These are phyloP conservation scores for Dione vanillae DNA, from an alignment of 2,888 invertebrate genomes.

Conservation along the genomic window DNA sequence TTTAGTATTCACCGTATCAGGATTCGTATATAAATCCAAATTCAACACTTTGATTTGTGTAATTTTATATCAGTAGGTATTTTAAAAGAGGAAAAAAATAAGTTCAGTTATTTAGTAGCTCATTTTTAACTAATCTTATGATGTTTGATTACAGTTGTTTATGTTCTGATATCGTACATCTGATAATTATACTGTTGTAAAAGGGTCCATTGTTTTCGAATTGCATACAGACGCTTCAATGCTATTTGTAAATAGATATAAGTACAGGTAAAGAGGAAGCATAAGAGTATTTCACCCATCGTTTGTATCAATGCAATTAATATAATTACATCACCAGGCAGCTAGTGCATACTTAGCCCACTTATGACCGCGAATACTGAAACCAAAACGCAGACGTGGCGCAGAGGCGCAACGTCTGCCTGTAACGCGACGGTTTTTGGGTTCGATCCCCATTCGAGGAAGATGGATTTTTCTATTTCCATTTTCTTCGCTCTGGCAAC, in stretches of 20 bases:
- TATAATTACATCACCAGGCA: too few species aligned
- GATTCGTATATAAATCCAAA: too few species aligned
- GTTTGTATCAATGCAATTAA: not conserved
- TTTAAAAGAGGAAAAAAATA: not conserved
- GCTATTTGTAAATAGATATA: conserved; percentile 1
- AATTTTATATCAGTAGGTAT: not conserved
- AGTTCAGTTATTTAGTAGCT: not conserved
- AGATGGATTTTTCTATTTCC: too few species aligned
- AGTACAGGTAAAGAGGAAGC: not conserved
- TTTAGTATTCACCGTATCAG: too few species aligned
- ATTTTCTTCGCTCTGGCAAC: too few species aligned
- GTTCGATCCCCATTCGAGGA: too few species aligned
- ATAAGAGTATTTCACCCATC: not conserved
- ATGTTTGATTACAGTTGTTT: not conserved
- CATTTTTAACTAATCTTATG: not conserved
- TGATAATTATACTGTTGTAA: conserved; percentile 14
- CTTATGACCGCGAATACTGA: too few species aligned
- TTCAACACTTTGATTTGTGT: too few species aligned
- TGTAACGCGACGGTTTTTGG: too few species aligned
- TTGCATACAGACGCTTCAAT: not conserved
- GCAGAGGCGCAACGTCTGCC: too few species aligned
- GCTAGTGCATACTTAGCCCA: too few species aligned
- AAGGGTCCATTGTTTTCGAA: conserved; percentile 7
- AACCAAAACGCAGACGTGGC: too few species aligned
- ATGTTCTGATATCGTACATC: conserved; percentile 8